Evolutionary conservation across 2,113 vertebrate species (phyloP).

Genomic region (Triplophysa siluroides): DNA sequence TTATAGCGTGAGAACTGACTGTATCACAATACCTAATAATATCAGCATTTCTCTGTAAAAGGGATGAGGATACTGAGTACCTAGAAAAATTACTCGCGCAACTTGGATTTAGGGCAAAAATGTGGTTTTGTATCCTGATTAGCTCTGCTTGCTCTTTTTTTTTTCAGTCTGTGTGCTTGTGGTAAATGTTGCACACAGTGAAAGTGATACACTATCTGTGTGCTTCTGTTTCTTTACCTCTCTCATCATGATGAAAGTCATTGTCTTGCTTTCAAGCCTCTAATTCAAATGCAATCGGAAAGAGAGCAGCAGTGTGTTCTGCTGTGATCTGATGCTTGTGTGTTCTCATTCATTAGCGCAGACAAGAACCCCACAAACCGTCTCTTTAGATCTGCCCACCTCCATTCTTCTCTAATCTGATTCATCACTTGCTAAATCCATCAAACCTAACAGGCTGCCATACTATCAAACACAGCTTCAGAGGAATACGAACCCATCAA

Average conservation of each 20-base stretch:
- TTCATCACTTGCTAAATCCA: constrained; percentile 40
- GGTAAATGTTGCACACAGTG: not conserved
- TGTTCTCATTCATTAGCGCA: constrained; percentile 45
- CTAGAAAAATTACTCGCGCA: not conserved
- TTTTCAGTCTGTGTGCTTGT: not conserved
- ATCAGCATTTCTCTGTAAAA: not conserved
- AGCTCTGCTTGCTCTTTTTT: constrained; percentile 2
- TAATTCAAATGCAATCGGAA: constrained; percentile 39
- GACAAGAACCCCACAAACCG: constrained; percentile 25
- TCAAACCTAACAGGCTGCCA: not conserved
- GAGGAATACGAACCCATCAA: constrained; percentile 22
- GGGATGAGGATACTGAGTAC: not conserved
- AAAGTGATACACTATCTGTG: constrained; percentile 10
- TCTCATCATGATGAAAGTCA: constrained; percentile 44
- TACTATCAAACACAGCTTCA: constrained; percentile 29
- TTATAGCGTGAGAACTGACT: not conserved
- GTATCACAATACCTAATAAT: not conserved
- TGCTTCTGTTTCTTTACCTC: constrained; percentile 33
- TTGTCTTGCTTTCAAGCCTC: constrained; percentile 38
- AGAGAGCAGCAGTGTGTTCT: constrained; percentile 36
- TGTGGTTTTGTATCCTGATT: not conserved
- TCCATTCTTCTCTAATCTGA: constrained; percentile 18
- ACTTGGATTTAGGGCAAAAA: not conserved
- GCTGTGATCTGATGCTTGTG: constrained; percentile 10
- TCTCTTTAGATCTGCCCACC: constrained; percentile 35